These are phyloP conservation scores for Pinctada fucata DNA, from an alignment of 2,888 invertebrate species.

Conservation along the genomic window DNA sequence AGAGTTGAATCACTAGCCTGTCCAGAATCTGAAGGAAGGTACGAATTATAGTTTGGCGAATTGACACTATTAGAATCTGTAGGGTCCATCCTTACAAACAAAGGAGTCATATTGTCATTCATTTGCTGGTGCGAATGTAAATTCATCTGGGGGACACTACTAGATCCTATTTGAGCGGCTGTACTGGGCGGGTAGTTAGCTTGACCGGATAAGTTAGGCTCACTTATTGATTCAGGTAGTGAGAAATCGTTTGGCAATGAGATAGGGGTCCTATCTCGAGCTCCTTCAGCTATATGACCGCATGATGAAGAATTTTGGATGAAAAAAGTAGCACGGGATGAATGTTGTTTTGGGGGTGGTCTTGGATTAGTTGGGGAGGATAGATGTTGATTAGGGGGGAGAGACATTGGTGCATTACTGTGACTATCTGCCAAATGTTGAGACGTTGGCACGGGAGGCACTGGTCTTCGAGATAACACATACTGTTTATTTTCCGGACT, in stretches of 20 bases:
- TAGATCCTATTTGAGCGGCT: not conserved
- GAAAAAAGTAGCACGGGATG: slow-evolving; percentile 51
- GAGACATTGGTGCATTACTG: slow-evolving; percentile 5
- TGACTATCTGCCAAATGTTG: slow-evolving; percentile 40
- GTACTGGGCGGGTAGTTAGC: not conserved
- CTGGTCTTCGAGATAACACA: slow-evolving; percentile 7
- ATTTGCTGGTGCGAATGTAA: not conserved
- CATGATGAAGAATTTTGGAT: slow-evolving; percentile 42
- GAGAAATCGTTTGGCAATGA: slow-evolving; percentile 21
- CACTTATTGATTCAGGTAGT: slow-evolving; percentile 31
- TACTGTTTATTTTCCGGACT: slow-evolving; percentile 11
- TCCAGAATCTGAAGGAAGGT: slow-evolving; percentile 9
- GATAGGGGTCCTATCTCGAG: slow-evolving; percentile 28
- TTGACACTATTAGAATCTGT: slow-evolving; percentile 19
- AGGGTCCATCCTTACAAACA: slow-evolving; percentile 36
- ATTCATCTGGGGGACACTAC: not conserved
- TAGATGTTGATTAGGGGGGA: slow-evolving; percentile 25
- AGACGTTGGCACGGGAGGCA: slow-evolving; percentile 18
- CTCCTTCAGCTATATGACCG: not conserved
- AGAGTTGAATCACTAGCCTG: not conserved
- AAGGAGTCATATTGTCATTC: slow-evolving; percentile 25
- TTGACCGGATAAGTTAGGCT: slow-evolving; percentile 18
- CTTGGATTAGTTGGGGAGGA: slow-evolving; percentile 26
- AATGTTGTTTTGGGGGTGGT: slow-evolving; percentile 38
- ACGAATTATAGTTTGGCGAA: slow-evolving; percentile 19